A percentile compares a stretch with the other conserved stretches of the same genome.
These are phyloP conservation scores for Patiria pectinifera DNA, from an alignment of 53 echinoderm and acorn worm species.

Conservation along the genomic window DNA sequence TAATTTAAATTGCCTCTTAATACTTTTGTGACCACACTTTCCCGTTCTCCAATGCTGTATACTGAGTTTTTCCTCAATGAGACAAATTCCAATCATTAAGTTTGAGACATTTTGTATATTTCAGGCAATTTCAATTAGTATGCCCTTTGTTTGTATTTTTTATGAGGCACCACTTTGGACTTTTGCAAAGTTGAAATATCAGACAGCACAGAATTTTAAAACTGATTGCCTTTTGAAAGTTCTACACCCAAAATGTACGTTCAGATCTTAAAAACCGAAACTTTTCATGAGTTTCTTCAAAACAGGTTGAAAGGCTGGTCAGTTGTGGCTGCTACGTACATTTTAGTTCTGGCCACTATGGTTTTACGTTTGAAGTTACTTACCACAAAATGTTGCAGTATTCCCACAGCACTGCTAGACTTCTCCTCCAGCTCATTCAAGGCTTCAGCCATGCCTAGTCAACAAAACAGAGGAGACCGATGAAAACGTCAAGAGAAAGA, in stretches of 20 bases:
- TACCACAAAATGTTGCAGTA: slow-evolving; percentile 86
- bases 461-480: slow-evolving; percentile 27
- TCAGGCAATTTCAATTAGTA: too few relatives aligned
- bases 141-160: too few relatives aligned
- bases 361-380: slow-evolving; percentile 25
- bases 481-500: neutral
- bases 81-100: too few relatives aligned
- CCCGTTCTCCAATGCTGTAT: too few relatives aligned
- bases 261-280: neutral
- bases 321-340: neutral
- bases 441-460: slow-evolving; percentile 81
- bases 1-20: neutral
- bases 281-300: neutral
- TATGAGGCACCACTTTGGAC: too few relatives aligned
- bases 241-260: too few relatives aligned
- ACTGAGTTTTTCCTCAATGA: too few relatives aligned
- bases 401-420: slow-evolving; percentile 76
- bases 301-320: neutral
- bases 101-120: too few relatives aligned
- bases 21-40: neutral
- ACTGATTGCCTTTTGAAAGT: neutral
- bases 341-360: too few relatives aligned
- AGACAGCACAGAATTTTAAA: too few relatives aligned
- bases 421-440: slow-evolving; percentile 89
- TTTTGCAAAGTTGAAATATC: too few relatives aligned